Evolutionary conservation across 2,797 vertebrate species (phyloP), one percentile per base, ranked within the genome.

Genomic region (Neosalanx taihuensis): DNA sequence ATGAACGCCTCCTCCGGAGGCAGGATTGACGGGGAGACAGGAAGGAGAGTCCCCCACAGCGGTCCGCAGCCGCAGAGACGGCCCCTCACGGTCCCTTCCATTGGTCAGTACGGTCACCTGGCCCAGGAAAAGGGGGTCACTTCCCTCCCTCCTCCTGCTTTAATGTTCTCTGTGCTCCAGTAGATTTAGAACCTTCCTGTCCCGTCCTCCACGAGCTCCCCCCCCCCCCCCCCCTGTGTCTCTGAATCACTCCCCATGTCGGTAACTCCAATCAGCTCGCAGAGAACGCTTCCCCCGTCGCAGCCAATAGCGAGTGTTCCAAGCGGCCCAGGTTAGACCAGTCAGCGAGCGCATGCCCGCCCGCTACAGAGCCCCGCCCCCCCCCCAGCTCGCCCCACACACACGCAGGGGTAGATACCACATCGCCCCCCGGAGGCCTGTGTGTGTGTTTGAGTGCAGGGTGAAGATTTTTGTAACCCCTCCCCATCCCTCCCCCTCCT

Each of bases 61-160:
- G 84, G 92, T 6, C 58, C 90, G 3, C 93, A 92, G 69, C 91
- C 94, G 62, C 95, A 92, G 79, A 92, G 94, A 85, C 88, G 93
- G 67, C 92, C 94, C 72, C 92, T 95, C 15, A 85, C 90, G 88
- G 94, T 94, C 77, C 95, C 95, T 6, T 92, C 96, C 76, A 95
- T 96, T 78, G 97, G 97, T 99, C 79, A 98, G 97, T 98, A 88
- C 41, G 23, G 59, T 70, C 70, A 57, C 33, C 30, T 20, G 60
- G 65, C 18, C 46, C 1, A 69, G 67, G 56, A 26, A 26, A 26
- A 53, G 72, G 2, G 61, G 49, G 13, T 62, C 53, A 58, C 51
- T 71, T 62, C 64, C 18, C 64, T 7, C 35, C 35, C 6, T 7
- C 35, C 35, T 6, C 35, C 56, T 78, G 70, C n/a, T 78, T 62